Percentiles rank a stretch among this genome's conserved stretches.
Conservation (phyloP, 1,140 invertebrate genomes). For the Drosophila oshimai region DNA sequence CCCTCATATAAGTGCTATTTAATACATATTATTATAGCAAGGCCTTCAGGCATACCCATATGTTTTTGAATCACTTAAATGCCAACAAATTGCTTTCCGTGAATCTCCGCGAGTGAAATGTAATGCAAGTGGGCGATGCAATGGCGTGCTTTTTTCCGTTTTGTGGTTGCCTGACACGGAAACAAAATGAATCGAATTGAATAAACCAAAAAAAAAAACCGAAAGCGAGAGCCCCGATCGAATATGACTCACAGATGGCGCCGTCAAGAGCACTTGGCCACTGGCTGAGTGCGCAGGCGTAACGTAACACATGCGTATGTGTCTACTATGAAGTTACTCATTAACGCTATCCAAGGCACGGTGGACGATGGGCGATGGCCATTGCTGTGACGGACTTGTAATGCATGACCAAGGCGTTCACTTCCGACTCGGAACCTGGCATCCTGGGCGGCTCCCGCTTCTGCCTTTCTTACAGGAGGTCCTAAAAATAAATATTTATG, state of each 20-base stretch:
- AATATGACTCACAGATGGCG: slow-evolving; percentile 9
- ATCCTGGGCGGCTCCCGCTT: too few species aligned
- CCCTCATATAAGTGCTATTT: too few species aligned
- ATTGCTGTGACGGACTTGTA: not conserved
- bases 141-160: not conserved
- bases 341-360: not conserved
- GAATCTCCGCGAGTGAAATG: not conserved
- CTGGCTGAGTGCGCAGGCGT: slow-evolving; percentile 3
- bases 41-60: not conserved
- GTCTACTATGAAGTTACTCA: slow-evolving; percentile 1
- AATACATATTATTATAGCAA: too few species aligned
- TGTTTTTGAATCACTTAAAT: not conserved
- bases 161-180: slow-evolving; percentile 15
- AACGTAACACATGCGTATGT: too few species aligned
- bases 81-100: slow-evolving; percentile 15
- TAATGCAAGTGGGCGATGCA: slow-evolving; percentile 12
- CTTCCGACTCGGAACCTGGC: not conserved
- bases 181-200: slow-evolving; percentile 1
- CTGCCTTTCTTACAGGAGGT: too few species aligned
- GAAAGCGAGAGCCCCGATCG: slow-evolving; percentile 29
- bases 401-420: not conserved
- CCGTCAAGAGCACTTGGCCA: slow-evolving; percentile 26
- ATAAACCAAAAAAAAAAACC: slow-evolving; percentile 3
- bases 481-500: too few species aligned
- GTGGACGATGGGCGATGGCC: too few species aligned